These are phyloP conservation scores for Buteo buteo DNA, from an alignment of 2,113 vertebrate species.

Conservation along the genomic window DNA sequence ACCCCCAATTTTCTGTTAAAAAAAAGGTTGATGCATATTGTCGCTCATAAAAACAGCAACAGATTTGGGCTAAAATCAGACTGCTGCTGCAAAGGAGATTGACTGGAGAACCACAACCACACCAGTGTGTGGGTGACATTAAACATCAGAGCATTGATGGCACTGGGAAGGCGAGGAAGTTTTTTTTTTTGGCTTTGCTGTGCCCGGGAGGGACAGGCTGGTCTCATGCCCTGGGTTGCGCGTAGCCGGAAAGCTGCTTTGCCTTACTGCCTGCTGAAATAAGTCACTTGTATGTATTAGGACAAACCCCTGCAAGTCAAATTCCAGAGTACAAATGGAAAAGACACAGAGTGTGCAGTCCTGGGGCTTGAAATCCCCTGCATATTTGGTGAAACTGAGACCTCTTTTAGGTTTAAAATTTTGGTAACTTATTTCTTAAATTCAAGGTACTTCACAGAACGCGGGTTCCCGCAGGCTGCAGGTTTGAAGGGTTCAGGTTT, in stretches of 20 bases:
- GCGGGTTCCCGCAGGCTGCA: fast-evolving
- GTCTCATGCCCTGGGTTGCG: neutral
- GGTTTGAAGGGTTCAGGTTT: neutral
- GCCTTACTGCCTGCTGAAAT: neutral
- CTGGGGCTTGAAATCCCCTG: neutral
- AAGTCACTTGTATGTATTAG: neutral
- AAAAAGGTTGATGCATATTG: neutral
- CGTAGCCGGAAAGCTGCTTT: neutral
- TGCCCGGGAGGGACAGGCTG: neutral
- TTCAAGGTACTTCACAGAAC: neutral
- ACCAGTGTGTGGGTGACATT: neutral
- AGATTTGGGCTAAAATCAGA: neutral
- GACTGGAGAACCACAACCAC: neutral
- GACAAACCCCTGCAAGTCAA: neutral
- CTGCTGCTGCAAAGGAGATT: neutral
- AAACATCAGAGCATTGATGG: neutral
- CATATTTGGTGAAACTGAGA: neutral
- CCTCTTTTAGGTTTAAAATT: neutral
- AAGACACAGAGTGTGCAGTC: neutral
- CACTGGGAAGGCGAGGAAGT: neutral
- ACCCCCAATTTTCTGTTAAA: neutral
- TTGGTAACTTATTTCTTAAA: neutral
- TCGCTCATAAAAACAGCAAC: neutral
- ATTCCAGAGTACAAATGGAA: neutral
- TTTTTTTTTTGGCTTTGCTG: neutral